Evolutionary conservation across 2,797 vertebrate species (phyloP).

Genomic region (Novumbra hubbsi): DNA sequence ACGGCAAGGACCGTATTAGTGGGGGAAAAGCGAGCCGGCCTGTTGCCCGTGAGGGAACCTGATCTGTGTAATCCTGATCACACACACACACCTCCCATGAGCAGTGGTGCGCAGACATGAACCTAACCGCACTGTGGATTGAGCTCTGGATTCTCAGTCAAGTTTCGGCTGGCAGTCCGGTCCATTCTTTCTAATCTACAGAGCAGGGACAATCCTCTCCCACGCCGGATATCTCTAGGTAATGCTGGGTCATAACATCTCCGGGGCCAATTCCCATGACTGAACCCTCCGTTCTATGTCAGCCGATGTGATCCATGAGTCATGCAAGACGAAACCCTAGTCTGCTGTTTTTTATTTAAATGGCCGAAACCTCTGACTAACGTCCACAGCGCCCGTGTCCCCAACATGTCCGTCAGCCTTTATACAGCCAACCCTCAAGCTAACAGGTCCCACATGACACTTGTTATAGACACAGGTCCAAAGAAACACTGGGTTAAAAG

Average conservation of each 20-base stretch:
- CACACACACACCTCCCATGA: neutral
- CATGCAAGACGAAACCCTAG: slow-evolving; percentile 23
- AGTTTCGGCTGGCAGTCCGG: slow-evolving; percentile 23
- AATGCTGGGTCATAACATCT: slow-evolving; percentile 35
- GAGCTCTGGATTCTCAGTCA: slow-evolving; percentile 25
- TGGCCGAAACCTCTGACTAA: slow-evolving; percentile 19
- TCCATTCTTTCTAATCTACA: slow-evolving; percentile 50
- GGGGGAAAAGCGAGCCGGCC: slow-evolving; percentile 62
- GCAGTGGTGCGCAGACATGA: slow-evolving; percentile 24
- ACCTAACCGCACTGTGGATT: slow-evolving; percentile 28
- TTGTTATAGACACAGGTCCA: neutral
- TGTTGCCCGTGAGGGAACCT: slow-evolving; percentile 50
- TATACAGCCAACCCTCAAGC: neutral
- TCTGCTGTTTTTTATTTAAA: slow-evolving; percentile 21
- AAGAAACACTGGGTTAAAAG: neutral
- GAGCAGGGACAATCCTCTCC: slow-evolving; percentile 52
- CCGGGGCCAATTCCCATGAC: slow-evolving; percentile 44
- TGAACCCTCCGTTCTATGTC: slow-evolving; percentile 22
- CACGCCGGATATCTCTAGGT: slow-evolving; percentile 43
- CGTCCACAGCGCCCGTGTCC: slow-evolving; percentile 4
- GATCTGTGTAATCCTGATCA: slow-evolving; percentile 49
- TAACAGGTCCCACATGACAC: neutral
- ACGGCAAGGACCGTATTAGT: slow-evolving; percentile 63
- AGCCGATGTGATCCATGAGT: slow-evolving; percentile 20
- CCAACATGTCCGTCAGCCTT: slow-evolving; percentile 14